These are phyloP conservation scores for Formicarius rufipectus DNA, from an alignment of 2,113 vertebrate species.

Conservation along the genomic window DNA sequence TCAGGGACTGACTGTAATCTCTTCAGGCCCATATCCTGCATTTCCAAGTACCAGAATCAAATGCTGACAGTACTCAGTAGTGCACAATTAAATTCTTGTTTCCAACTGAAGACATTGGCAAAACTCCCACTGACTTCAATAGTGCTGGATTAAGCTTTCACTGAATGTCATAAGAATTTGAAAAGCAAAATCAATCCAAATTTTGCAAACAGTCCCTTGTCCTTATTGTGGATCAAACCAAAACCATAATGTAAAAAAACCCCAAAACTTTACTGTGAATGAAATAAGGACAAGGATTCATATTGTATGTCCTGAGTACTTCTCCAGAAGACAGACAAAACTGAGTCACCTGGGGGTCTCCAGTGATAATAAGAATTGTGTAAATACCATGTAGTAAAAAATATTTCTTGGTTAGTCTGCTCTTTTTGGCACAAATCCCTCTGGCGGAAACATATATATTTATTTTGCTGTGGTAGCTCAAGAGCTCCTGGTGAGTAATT, in stretches of 20 bases:
- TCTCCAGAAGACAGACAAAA: background rate
- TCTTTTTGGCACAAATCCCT: constrained; percentile 2
- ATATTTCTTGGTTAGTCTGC: background rate
- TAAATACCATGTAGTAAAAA: background rate
- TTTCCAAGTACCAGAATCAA: constrained; percentile 16
- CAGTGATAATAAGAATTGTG: background rate
- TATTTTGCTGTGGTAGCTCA: background rate
- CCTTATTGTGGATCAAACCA: background rate
- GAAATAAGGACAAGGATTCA: background rate
- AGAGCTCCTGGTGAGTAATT: constrained; percentile 26
- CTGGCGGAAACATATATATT: background rate
- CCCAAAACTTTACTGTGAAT: background rate
- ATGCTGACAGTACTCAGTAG: background rate
- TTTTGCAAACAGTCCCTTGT: background rate
- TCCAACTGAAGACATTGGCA: background rate
- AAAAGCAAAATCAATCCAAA: background rate
- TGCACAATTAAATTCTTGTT: constrained; percentile 5
- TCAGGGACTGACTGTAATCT: background rate
- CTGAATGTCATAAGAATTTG: background rate
- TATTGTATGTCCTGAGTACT: background rate
- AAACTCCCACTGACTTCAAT: background rate
- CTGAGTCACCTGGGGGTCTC: background rate
- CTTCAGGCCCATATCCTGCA: background rate
- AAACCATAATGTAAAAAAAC: background rate
- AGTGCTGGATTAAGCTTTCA: background rate